Conservation (phyloP, 2,888 invertebrate genomes). For the Auanema freiburgensis region DNA sequence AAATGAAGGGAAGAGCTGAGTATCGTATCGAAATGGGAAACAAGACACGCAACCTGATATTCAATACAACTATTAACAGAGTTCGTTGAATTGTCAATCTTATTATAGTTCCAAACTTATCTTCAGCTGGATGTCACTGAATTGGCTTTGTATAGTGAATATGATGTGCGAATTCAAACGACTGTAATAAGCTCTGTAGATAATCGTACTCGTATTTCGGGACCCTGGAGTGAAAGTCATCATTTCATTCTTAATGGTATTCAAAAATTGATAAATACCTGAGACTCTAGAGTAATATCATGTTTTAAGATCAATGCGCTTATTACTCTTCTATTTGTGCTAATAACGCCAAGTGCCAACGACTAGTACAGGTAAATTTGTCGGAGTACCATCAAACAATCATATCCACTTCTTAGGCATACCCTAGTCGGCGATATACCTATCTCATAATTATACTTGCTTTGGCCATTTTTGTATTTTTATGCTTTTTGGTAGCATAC, state of each 20-base stretch:
- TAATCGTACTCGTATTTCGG: slow-evolving; percentile 31
- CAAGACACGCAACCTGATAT: slow-evolving; percentile 4
- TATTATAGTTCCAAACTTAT: neutral
- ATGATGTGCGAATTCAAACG: slow-evolving; percentile 35
- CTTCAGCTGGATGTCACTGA: slow-evolving; percentile 39
- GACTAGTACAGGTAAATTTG: slow-evolving; percentile 24
- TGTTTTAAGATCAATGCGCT: slow-evolving; percentile 49
- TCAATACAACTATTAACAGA: slow-evolving; percentile 15
- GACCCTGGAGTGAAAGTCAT: slow-evolving; percentile 35
- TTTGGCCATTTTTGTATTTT: slow-evolving; percentile 41
- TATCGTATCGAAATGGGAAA: slow-evolving; percentile 16
- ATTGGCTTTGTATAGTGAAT: slow-evolving; percentile 39
- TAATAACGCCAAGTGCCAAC: slow-evolving; percentile 37
- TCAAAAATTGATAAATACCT: slow-evolving; percentile 2
- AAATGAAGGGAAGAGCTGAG: slow-evolving; percentile 3
- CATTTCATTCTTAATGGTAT: slow-evolving; percentile 23
- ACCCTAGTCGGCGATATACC: slow-evolving; percentile 23
- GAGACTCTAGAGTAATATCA: neutral
- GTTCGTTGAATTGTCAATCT: neutral
- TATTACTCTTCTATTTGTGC: slow-evolving; percentile 56
- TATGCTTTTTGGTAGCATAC: slow-evolving; percentile 38
- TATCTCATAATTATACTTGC: slow-evolving; percentile 34
- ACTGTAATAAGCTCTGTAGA: slow-evolving; percentile 31
- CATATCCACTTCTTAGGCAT: neutral
- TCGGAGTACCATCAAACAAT: no score